Base-by-base conservation (phyloP, 2,113 vertebrate genomes). In the Columba livia region DNA sequence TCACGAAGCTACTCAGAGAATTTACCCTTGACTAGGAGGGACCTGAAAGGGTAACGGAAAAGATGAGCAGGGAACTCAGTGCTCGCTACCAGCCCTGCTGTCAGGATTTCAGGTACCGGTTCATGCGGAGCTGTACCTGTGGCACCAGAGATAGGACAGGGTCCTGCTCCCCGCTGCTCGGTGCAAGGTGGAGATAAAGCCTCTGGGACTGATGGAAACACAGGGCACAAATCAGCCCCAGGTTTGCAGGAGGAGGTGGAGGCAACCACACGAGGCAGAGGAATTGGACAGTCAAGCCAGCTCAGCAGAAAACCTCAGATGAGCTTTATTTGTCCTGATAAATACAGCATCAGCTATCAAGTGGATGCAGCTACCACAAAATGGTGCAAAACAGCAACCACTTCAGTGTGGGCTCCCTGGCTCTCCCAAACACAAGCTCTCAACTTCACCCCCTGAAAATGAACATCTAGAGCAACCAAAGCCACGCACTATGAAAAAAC, bases 131-230 rank as follows among this genome's bases (percentile, higher is more conserved):
- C 58, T 5, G 12, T 9, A 32, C 26, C 81, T 67, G 78, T 56
- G 66, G 85, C 62, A 25, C 31, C 58, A 56, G 40, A 78, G 85
- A 86, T 21, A 86, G 65, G 23, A 47, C 57, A 60, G 31, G 9
- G 36, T 15, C n/a, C 67, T 57, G 58, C 51, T 93, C 26, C 47
- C 1, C 0, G 11, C 47, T 23, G 17, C 24, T 23, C 14, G 38
- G 20, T 89, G 91, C 32, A 50, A 69, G 34, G 44, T 53, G 79
- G 42, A 72, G 78, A 64, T 53, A 75, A 85, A 11, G n/a, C 26
- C 44, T 11, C 86, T 38, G 70, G 9, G 50, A 31, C 2, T 0
- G 1, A 19, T 6, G 26, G 75, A 8, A 73, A 58, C 1, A 0
- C 60, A 51, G 25, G 24, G 29, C 26, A 60, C 1, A 2, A 60